Evolutionary conservation across 1,140 invertebrate genomes (phyloP), one percentile per base, ranked within the genome.

Genomic region (Pseudomyrmex dendroicus): DNA sequence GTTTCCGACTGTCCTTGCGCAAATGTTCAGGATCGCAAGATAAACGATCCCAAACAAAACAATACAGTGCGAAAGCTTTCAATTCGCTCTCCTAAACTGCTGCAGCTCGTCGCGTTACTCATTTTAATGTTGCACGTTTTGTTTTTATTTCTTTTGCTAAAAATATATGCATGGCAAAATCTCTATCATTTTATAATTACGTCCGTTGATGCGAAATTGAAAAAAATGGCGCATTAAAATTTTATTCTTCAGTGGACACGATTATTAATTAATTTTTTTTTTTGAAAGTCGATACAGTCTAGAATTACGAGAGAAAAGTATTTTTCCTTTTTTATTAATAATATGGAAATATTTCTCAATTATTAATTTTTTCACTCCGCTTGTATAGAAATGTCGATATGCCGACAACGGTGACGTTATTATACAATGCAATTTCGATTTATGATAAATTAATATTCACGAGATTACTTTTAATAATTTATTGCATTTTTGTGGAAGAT

Each of bases 1-100:
- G 12, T 25, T 82, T 54, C 22, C 50, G 44, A 54, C 46, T 84
- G 63, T 46, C 67, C 84, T 85, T 84, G 84, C 74, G 63, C 62
- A 13, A 63, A 63, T 13, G 52, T 64, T 17, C 8, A 17, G 52
- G 25, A 46, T 8, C 52, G 22, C 13, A 61, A 59, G 56, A 64
- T 61, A 64, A 78, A 70, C 73, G 83, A 70, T 17, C 70, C 52
- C 66, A 63, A 85, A 72, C 68, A 76, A 82, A 77, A 17, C n/a
- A 17, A 77, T 17, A 17, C 48, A 63, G 44, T 67, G 50, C 48
- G 12, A 15, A 20, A 56, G 74, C 74, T 67, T 77, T 77, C 74
- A 77, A 67, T 77, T 77, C 35, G 17, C 13, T 8, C 3, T 0
- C 13, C 25, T 67, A 20, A 67, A 67, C 35, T 77, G 48, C 25